phyloP scores from a whole-genome alignment of 2,888 invertebrate genomes.

The Erpobdella octoculata region DNA sequence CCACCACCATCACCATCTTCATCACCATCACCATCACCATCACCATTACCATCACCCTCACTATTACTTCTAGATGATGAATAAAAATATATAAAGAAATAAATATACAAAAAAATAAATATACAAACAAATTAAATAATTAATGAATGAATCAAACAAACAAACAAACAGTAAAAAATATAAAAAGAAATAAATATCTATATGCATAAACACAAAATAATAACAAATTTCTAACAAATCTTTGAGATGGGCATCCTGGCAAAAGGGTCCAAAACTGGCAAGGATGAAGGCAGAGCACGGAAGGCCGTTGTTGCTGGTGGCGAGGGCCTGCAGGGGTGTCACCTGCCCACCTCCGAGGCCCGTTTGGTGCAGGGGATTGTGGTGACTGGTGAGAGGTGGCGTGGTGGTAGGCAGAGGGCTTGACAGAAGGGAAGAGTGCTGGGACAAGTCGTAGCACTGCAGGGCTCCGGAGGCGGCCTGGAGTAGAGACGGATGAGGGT shows the following conservation, averaged over 20 bases:
- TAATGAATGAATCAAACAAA: background rate
- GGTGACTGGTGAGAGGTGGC: background rate
- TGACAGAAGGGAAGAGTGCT: background rate
- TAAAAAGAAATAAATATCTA: background rate
- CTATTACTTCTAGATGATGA: too few species aligned
- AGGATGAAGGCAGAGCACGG: constrained; percentile 97
- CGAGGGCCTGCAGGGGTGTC: background rate
- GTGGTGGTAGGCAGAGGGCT: background rate
- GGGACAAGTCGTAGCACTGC: constrained; percentile 9
- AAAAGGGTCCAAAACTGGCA: constrained; percentile 92
- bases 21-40: too few species aligned
- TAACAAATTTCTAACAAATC: constrained; percentile 90
- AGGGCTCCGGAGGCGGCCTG: background rate
- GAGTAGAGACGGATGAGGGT: background rate
- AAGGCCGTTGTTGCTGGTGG: constrained; percentile 19
- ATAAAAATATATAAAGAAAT: background rate
- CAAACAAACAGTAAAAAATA: background rate
- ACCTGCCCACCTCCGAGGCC: background rate
- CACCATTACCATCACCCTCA: too few species aligned
- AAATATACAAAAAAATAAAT: background rate
- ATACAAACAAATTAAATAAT: background rate
- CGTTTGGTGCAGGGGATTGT: background rate
- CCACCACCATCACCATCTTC: too few species aligned
- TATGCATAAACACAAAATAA: background rate
- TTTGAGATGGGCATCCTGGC: constrained; percentile 95